Conservation (phyloP, 2,888 invertebrate species). For the Ischnura elegans region DNA sequence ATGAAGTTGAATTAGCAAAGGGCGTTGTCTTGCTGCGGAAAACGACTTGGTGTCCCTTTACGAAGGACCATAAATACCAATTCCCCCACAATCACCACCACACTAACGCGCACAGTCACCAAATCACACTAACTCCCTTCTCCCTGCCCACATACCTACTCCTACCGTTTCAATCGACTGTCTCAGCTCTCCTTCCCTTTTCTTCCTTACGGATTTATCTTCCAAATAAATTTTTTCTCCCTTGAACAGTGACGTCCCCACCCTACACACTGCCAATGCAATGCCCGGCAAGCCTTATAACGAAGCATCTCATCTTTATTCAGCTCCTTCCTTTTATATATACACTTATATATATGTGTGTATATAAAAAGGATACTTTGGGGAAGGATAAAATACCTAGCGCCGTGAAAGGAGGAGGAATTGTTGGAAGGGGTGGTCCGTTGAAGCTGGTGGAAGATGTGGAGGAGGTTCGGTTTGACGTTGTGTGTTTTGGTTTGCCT, state of each 20-base stretch:
- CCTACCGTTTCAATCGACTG: conserved; percentile 42
- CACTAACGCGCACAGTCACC: neutral
- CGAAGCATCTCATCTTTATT: conserved; percentile 43
- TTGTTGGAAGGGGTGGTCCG: neutral
- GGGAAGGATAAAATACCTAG: neutral
- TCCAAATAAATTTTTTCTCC: conserved; percentile 43
- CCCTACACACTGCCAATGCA: neutral
- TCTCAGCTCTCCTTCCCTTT: neutral
- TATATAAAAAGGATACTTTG: conserved; percentile 46
- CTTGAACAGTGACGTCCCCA: neutral
- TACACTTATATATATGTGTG: too few species aligned
- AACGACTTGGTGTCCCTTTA: conserved; percentile 39
- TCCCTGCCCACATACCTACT: neutral
- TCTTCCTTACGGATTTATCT: conserved; percentile 52
- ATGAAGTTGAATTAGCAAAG: conserved; percentile 60
- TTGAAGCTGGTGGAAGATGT: neutral
- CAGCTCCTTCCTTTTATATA: conserved; percentile 12
- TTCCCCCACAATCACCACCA: neutral
- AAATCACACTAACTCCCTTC: neutral
- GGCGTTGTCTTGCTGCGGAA: conserved; percentile 45
- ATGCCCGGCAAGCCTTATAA: neutral
- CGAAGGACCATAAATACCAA: conserved; percentile 54
- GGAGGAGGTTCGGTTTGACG: neutral
- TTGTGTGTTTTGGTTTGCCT: conserved; percentile 37
- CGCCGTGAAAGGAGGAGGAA: neutral